Base-by-base conservation (phyloP, 2,888 invertebrate species). In the Caenorhabditis imperialis region DNA sequence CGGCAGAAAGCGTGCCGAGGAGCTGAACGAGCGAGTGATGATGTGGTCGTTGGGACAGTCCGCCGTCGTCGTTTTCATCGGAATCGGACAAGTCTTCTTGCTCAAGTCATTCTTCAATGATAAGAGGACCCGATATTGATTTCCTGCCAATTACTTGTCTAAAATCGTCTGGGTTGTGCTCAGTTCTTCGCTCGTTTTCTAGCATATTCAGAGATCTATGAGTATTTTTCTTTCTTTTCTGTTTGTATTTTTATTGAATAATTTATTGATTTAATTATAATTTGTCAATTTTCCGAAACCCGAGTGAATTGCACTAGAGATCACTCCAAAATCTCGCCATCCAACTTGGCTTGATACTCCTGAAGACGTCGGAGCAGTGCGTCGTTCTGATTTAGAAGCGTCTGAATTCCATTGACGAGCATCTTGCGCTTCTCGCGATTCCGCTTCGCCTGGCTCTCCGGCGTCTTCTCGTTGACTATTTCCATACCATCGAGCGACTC, bases 21-120 rank as follows among this genome's bases (percentile, higher is more conserved):
- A 97, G 88, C 91, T 99, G 60, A 98, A 97, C 86, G 95, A 96
- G 88, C 91, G 94, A 84, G 97, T 99, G 8, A 91, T 94, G 88
- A 92, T 92, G 91, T 99, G 97, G 96, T 95, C 97, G 0, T 90
- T 94, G 44, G 91, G 93, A 81, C 96, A 98, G 89, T 94, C 96
- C 12, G 85, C 93, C 3, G 93, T 94, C 37, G 92, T 99, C 80
- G 90, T 97, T 16, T 88, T 93, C 63, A 94, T 95, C 50, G 93
- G 93, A n/a, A 91, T 97, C 57, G 92, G 93, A 27, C 97, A 99
- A 91, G 96, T 98, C 51, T 69, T 81, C 38, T 61, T 84, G 20
- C 81, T 88, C 53, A 77, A 83, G 20, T 87, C 86, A 18, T 88
- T 88, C 74, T 88, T 88, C 78, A 79, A 82, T n/a, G 86, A 88